Percentiles rank a stretch among this genome's conserved stretches.
phyloP scores from a whole-genome alignment of 2,888 invertebrate genomes.

The Lasioglossum vierecki region DNA sequence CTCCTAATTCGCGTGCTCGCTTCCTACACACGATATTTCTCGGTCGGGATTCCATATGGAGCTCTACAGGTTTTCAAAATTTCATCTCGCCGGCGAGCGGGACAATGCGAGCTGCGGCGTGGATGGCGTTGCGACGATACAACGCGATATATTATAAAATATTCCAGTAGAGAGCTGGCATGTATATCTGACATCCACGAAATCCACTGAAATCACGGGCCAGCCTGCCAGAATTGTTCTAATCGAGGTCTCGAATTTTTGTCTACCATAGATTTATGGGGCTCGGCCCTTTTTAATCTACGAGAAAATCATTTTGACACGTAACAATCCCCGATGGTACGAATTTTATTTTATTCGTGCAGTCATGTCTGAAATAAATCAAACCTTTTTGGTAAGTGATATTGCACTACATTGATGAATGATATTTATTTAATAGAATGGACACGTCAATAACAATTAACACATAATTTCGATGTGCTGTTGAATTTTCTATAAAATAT shows the following conservation, averaged over 20 bases:
- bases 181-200: slow-evolving; percentile 18
- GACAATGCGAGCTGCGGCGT: slow-evolving; percentile 37
- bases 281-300: no score
- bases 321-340: not conserved
- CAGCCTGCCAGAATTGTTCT: not conserved
- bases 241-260: slow-evolving; percentile 7
- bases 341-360: not conserved
- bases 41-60: slow-evolving; percentile 27
- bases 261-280: not conserved
- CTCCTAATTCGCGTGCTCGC: slow-evolving; percentile 52
- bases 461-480: no score
- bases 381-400: not conserved
- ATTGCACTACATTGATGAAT: no score
- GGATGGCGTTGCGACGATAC: slow-evolving; percentile 20
- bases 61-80: slow-evolving; percentile 46
- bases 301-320: not conserved
- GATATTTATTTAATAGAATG: not conserved
- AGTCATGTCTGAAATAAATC: not conserved
- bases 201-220: slow-evolving; percentile 27
- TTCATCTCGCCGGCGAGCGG: slow-evolving; percentile 40
- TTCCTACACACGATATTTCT: slow-evolving; percentile 8
- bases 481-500: no score
- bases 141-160: slow-evolving; percentile 46
- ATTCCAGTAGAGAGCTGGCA: slow-evolving; percentile 5
- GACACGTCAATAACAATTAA: not conserved